These are phyloP conservation scores for Caradrina kadenii DNA, from an alignment of 2,888 invertebrate genomes.

Conservation along the genomic window DNA sequence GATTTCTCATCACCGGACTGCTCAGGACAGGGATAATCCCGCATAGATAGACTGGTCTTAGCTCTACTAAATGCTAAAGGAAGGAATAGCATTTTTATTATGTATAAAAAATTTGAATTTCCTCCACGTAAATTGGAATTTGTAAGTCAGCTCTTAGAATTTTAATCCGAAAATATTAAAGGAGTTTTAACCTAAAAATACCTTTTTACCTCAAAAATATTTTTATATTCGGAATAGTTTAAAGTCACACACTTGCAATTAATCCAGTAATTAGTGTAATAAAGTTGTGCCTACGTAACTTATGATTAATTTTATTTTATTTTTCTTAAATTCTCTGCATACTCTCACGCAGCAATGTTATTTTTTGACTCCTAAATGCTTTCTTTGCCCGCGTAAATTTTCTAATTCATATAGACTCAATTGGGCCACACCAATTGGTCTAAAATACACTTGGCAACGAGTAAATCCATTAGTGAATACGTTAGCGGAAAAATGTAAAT, in stretches of 20 bases:
- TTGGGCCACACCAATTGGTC: background rate
- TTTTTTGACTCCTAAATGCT: background rate
- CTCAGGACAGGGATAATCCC: constrained; percentile 60
- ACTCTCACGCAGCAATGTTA: constrained; percentile 27
- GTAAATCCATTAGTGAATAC: constrained; percentile 12
- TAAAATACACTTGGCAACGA: background rate
- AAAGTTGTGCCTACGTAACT: constrained; percentile 1
- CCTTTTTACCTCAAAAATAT: constrained; percentile 4
- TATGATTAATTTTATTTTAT: background rate
- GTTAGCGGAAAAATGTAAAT: constrained; percentile 9
- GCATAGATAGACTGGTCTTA: constrained; percentile 50
- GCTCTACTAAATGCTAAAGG: constrained; percentile 52
- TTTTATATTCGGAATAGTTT: constrained; percentile 39
- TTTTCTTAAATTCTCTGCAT: constrained; percentile 19
- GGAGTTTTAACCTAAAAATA: constrained; percentile 35
- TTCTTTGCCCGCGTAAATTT: background rate
- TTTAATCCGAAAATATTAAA: constrained; percentile 46
- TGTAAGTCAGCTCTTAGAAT: constrained; percentile 37
- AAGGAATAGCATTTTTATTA: constrained; percentile 45
- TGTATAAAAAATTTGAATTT: constrained; percentile 52
- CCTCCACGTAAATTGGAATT: constrained; percentile 44
- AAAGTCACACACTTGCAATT: constrained; percentile 18
- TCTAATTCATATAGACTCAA: constrained; percentile 6
- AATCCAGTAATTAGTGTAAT: constrained; percentile 21
- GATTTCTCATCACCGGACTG: constrained; percentile 61